phyloP scores from a whole-genome alignment of 2,113 vertebrate genomes.

The Ameiurus melas region DNA sequence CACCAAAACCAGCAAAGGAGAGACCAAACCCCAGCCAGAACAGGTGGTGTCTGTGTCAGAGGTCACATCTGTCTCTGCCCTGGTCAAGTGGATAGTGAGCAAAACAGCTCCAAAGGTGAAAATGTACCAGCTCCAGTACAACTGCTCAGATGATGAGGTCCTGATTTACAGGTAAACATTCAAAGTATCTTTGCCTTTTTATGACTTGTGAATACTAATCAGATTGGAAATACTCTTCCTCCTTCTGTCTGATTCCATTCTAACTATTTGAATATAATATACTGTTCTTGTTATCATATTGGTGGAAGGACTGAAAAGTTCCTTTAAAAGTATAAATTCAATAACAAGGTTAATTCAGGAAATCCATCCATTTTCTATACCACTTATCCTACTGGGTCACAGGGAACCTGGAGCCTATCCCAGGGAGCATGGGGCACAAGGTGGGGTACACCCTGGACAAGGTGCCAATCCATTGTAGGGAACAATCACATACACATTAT shows the following conservation, averaged over 20 bases:
- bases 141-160: constrained; percentile 96
- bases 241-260: background rate
- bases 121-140: constrained; percentile 99
- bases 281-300: background rate
- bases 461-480: too few species aligned
- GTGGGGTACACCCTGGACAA: too few species aligned
- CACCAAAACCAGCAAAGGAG: constrained; percentile 85
- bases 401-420: too few species aligned
- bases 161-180: constrained; percentile 92
- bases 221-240: background rate
- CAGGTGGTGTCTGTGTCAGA: constrained; percentile 88
- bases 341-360: background rate
- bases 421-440: too few species aligned
- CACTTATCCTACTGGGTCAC: too few species aligned
- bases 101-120: constrained; percentile 92
- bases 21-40: constrained; percentile 82
- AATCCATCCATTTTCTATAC: background rate
- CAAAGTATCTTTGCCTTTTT: constrained; percentile 4
- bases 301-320: background rate
- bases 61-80: constrained; percentile 88
- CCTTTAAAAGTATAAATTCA: background rate
- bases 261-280: background rate
- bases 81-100: constrained; percentile 93
- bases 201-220: constrained; percentile 36
- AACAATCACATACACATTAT: too few species aligned